phyloP scores from a whole-genome alignment of 2,888 invertebrate species.

The Andrena bicolor region DNA sequence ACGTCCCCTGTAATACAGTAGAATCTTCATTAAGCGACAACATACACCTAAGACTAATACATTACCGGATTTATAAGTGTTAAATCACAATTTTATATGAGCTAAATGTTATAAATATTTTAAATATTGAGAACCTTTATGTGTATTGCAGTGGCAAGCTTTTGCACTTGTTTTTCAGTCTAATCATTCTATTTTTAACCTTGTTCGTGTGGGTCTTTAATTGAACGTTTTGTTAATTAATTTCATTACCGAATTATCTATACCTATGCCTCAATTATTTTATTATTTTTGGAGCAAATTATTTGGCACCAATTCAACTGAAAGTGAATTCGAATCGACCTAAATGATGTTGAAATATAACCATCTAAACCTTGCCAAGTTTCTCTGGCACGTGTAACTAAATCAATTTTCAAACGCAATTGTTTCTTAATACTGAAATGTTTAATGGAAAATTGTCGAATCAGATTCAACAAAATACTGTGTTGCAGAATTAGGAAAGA shows the following conservation, averaged over 20 bases:
- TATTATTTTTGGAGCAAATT: background rate
- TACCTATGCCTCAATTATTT: background rate
- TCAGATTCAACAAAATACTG: too few species aligned
- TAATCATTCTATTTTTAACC: background rate
- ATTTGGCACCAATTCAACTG: constrained; percentile 9
- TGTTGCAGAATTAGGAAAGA: background rate
- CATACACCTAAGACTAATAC: too few species aligned
- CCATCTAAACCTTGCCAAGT: background rate
- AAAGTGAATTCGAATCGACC: too few species aligned
- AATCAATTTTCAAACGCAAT: too few species aligned
- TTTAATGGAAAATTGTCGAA: too few species aligned
- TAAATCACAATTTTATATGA: too few species aligned
- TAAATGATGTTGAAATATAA: background rate
- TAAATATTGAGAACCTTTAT: too few species aligned
- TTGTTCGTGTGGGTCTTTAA: background rate
- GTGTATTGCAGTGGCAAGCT: background rate
- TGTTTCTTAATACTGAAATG: too few species aligned
- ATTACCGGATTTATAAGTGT: too few species aligned
- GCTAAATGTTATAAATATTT: too few species aligned
- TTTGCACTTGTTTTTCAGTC: background rate
- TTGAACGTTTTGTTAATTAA: background rate
- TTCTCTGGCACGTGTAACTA: background rate
- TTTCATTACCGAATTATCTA: background rate
- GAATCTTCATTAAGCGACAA: too few species aligned
- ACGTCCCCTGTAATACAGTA: too few species aligned